These are phyloP conservation scores for Myathropa florea DNA, from an alignment of 2,888 invertebrate genomes.

Conservation along the genomic window DNA sequence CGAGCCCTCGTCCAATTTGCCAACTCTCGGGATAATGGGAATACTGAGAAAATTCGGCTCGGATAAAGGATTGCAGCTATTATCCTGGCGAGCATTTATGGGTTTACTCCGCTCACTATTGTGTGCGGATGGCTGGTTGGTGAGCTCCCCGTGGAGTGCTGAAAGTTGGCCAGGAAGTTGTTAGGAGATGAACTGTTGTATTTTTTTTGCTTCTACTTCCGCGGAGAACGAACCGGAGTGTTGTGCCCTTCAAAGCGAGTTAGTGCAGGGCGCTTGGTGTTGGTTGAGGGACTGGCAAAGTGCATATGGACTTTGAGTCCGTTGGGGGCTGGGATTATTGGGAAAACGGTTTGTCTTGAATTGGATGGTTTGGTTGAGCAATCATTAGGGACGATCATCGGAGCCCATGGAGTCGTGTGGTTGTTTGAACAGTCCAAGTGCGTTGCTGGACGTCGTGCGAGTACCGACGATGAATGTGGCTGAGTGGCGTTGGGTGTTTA, in stretches of 20 bases:
- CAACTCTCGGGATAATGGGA: slow-evolving; percentile 37
- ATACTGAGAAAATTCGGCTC: slow-evolving; percentile 40
- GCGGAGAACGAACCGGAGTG: background rate
- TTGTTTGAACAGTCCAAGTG: background rate
- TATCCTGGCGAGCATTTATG: slow-evolving; percentile 31
- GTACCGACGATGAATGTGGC: no score
- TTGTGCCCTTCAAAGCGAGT: background rate
- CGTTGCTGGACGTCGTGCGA: background rate
- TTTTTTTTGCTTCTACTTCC: background rate
- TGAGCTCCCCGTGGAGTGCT: background rate
- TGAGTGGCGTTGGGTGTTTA: no score
- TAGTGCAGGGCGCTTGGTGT: no score
- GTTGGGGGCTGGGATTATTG: background rate
- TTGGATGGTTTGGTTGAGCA: background rate
- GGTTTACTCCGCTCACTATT: background rate
- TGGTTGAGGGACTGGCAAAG: background rate
- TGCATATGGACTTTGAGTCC: background rate
- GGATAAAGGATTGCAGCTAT: slow-evolving; percentile 59
- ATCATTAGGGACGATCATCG: background rate
- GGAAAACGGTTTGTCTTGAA: background rate
- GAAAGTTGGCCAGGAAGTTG: background rate
- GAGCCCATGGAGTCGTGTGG: background rate
- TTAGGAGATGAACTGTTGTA: background rate
- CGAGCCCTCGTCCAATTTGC: slow-evolving; percentile 57
- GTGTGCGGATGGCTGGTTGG: background rate